Evolutionary conservation across 2,113 vertebrate genomes (phyloP), one percentile per base, ranked within the genome.

Genomic region (Pomatorhinus ruficollis): DNA sequence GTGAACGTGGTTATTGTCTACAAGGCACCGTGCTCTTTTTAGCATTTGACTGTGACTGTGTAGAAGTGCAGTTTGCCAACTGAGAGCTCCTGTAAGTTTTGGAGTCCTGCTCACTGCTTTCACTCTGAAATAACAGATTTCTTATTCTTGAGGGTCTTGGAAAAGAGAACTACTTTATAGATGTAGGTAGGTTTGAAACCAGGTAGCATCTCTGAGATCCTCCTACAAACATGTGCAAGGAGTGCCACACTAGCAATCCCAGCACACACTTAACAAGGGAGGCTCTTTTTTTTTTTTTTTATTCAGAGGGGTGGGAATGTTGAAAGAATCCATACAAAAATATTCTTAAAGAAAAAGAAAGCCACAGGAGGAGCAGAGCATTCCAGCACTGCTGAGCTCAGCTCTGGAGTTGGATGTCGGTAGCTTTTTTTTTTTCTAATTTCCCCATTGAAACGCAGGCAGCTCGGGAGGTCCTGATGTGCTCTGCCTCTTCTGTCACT

Each of bases 321-420:
- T 87, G 78, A 85, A 89, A 50, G 45, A 39, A 50, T 57, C 59
- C 45, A 16, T 61, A 57, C n/a, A 72, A 93, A 94, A 87, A 83
- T 16, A 18, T 30, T 89, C 44, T 65, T 19, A 39, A 81, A 91
- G 31, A 1, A 2, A 71, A 91, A 87, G 0, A 6, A 80, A 93
- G 56, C 50, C 65, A 53, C 37, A 23, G 64, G 59, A 92, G 56
- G 53, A 89, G 59, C 37, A 70, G 33, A 92, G 40, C 28, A 83
- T 39, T 74, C 40, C 60, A 92, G 42, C 52, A 37, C n/a, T 82
- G 86, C 77, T 92, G 93, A 93, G 61, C 65, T 96, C 76, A 90
- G 75, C 71, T 78, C 68, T 64, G 33, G 35, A 70, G 37, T 16
- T 74, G 59, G 45, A 49, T 12, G 16, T 50, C 14, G 5, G 31